Evolutionary conservation across 1,140 invertebrate genomes (phyloP), one percentile per base, ranked within the genome.

Genomic region (Hyposmocoma kahamanoa): DNA sequence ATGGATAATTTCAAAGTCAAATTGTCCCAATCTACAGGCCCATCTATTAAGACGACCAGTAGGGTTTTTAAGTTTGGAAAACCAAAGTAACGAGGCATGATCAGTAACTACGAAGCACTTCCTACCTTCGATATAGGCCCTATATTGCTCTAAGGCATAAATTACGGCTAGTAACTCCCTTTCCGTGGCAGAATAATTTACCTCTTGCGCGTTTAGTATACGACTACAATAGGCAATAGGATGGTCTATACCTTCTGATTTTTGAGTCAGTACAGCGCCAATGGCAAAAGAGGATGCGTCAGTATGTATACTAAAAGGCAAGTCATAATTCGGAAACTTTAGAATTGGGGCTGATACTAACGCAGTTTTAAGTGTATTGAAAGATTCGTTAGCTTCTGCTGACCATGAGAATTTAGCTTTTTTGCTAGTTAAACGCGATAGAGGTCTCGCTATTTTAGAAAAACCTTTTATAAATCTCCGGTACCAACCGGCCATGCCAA

Each of bases 91-190:
- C 1, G 26, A 32, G 9, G 43, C 13, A 21, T 45, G 43, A 39
- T 88, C 84, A 1, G 82, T 86, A 26, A 72, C 47, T 1, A 86
- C 56, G 4, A 19, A 67, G 36, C 87, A 83, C 10, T 67, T 51
- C 6, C 15, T 64, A 13, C 57, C 64, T 36, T 67, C 56, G 34
- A 84, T 10, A 53, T 74, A 88, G 3, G 50, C 39, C 21, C 53
- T 36, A 39, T 28, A 47, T 9, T 45, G 43, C 32, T 45, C 43
- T 19, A 45, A 18, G 5, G 43, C 46, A n/a, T 17, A 38, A 5
- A 39, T 21, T 0, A 39, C 45, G 9, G 21, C 36, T 10, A 47
- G 45, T 6, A 20, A 3, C 20, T 39, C 38, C 2, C 38, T 30
- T 22, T 42, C 34, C 11, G 38, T 22, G 2, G 34, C 15, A 10